These are phyloP conservation scores for Panagrolaimus sp. DNA, from an alignment of 1,140 invertebrate species.

Conservation along the genomic window DNA sequence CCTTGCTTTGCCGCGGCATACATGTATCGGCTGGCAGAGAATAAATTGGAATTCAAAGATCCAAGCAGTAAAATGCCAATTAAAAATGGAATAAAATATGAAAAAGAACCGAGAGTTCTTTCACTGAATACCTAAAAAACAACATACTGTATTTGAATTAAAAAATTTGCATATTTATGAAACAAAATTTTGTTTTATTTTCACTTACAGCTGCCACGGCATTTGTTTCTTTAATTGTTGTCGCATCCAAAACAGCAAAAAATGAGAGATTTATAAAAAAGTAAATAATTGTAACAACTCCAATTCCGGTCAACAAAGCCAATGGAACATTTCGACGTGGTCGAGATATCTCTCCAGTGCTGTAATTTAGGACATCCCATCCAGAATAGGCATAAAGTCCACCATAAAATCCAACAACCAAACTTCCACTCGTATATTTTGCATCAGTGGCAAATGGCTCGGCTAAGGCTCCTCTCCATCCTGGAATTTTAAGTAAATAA, in stretches of 20 bases:
- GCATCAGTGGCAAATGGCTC: conserved; percentile 2
- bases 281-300: conserved; percentile 63
- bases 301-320: conserved; percentile 63
- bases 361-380: conserved; percentile 58
- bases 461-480: background rate
- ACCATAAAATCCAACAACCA: conserved; percentile 55
- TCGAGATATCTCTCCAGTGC: conserved; percentile 50
- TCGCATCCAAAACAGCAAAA: conserved; percentile 62
- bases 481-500: background rate
- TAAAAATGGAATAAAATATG: conserved; percentile 52
- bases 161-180: conserved; percentile 20
- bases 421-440: conserved; percentile 32
- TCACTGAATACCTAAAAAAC: conserved; percentile 54
- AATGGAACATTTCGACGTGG: conserved; percentile 61
- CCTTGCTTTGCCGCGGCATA: conserved; percentile 59
- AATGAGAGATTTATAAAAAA: conserved; percentile 64
- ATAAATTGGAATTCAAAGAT: conserved; percentile 57
- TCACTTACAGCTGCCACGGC: conserved; percentile 63
- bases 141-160: conserved; percentile 13
- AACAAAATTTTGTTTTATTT: background rate
- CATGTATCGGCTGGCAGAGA: conserved; percentile 56
- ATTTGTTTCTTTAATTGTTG: conserved; percentile 61
- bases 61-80: conserved; percentile 56
- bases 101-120: conserved; percentile 52
- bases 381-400: conserved; percentile 57